Conservation (phyloP, 2,888 invertebrate genomes). For the Hypomecis punctinalis region DNA sequence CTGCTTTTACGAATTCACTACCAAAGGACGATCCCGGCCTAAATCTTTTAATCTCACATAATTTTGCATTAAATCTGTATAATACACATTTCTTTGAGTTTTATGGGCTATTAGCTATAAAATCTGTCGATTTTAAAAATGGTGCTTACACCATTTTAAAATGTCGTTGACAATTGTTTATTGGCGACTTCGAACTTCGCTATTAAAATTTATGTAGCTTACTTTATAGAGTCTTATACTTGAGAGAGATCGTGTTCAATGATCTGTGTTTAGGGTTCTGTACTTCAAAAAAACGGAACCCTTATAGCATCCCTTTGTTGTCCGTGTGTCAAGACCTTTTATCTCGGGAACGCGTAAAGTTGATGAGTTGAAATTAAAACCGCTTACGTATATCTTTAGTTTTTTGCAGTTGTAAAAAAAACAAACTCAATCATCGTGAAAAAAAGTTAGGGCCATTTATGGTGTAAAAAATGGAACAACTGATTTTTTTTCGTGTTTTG, state of each 20-base stretch:
- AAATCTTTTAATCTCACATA: conserved; percentile 3
- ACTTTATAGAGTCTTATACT: conserved; percentile 10
- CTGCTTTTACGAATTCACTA: neutral
- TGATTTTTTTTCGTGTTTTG: no score
- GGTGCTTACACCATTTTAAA: no score
- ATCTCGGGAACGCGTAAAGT: no score
- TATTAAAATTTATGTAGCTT: conserved; percentile 14
- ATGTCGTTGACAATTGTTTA: conserved; percentile 19
- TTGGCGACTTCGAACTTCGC: conserved; percentile 8
- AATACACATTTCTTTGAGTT: conserved; percentile 8
- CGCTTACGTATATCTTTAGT: no score
- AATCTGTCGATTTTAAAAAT: conserved; percentile 14
- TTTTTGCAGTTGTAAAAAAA: no score
- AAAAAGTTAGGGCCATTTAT: no score
- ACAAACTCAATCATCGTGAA: no score
- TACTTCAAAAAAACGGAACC: no score
- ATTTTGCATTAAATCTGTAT: conserved; percentile 7
- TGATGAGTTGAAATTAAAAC: no score
- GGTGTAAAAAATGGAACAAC: no score
- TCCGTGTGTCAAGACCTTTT: no score
- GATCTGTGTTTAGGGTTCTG: neutral
- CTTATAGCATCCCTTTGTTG: no score
- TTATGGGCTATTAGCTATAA: conserved; percentile 24
- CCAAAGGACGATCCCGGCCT: neutral
- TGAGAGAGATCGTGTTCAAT: neutral